Percentiles rank a stretch among this genome's conserved stretches.
Evolutionary conservation across 2,113 vertebrate genomes (phyloP).

Genomic region (Takifugu flavidus): DNA sequence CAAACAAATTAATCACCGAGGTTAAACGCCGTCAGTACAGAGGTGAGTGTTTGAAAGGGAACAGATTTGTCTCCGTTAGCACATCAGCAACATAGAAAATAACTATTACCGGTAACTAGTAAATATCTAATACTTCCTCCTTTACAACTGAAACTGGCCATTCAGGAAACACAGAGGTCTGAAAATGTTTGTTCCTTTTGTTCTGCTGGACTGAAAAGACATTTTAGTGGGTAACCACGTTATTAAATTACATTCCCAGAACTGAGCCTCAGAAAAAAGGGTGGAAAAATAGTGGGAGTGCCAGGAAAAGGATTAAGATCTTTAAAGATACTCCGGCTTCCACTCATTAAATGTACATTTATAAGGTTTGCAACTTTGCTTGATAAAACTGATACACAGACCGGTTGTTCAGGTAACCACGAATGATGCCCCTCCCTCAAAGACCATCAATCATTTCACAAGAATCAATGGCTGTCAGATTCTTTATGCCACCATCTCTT

Average conservation of each 20-base stretch:
- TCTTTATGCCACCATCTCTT: too few species aligned
- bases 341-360: neutral
- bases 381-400: neutral
- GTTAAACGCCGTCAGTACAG: neutral
- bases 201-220: neutral
- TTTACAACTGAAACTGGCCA: too few species aligned
- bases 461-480: too few species aligned
- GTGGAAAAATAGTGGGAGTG: slow-evolving; percentile 1
- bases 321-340: neutral
- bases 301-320: neutral
- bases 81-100: too few species aligned
- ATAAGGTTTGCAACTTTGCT: neutral
- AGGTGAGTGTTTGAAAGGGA: neutral
- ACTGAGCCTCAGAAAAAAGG: slow-evolving; percentile 10
- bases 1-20: neutral
- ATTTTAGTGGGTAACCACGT: neutral
- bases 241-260: slow-evolving; percentile 28
- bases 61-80: neutral
- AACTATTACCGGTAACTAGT: too few species aligned
- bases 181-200: neutral
- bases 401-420: neutral
- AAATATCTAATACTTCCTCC: too few species aligned
- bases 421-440: neutral
- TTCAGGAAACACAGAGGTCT: neutral
- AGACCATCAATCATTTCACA: neutral